Percentiles rank a stretch among this genome's conserved stretches.
Evolutionary conservation across 2,113 vertebrate species (phyloP).

Genomic region (Myrmecophaga tridactyla): DNA sequence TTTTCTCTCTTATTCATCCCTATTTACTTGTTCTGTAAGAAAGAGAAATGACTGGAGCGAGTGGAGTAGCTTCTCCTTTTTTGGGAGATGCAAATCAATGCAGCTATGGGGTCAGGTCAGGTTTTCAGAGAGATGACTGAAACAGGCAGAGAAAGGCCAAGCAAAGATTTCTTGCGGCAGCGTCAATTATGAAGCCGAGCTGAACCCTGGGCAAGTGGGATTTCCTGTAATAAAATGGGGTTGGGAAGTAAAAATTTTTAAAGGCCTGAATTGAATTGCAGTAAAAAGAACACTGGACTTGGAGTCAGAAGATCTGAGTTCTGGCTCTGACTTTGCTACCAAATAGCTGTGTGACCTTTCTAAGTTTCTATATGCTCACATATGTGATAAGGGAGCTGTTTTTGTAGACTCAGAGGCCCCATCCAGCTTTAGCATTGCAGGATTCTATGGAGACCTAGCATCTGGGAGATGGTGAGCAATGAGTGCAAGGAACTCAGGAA

Average conservation of each 20-base stretch:
- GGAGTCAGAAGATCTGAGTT: background rate
- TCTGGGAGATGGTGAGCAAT: background rate
- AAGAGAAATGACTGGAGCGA: background rate
- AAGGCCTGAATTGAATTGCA: background rate
- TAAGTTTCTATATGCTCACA: background rate
- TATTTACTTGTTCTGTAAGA: background rate
- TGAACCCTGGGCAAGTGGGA: background rate
- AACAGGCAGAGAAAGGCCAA: background rate
- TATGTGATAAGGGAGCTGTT: background rate
- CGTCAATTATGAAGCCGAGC: background rate
- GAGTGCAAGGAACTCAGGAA: conserved; percentile 32
- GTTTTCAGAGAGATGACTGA: background rate
- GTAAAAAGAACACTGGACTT: conserved; percentile 36
- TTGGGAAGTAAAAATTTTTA: background rate
- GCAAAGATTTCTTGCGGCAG: background rate
- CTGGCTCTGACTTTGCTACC: conserved; percentile 42
- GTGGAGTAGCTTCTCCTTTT: background rate
- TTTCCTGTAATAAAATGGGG: conserved; percentile 10
- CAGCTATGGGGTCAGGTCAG: background rate
- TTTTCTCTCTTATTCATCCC: background rate
- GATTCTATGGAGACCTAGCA: background rate
- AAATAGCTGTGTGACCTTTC: background rate
- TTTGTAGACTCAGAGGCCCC: background rate
- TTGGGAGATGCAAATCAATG: background rate
- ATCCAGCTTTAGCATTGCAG: background rate